Percentiles rank a stretch among this genome's conserved stretches.
These are phyloP conservation scores for Meloidogyne chitwoodi DNA, from an alignment of 1,140 invertebrate genomes.

Conservation along the genomic window DNA sequence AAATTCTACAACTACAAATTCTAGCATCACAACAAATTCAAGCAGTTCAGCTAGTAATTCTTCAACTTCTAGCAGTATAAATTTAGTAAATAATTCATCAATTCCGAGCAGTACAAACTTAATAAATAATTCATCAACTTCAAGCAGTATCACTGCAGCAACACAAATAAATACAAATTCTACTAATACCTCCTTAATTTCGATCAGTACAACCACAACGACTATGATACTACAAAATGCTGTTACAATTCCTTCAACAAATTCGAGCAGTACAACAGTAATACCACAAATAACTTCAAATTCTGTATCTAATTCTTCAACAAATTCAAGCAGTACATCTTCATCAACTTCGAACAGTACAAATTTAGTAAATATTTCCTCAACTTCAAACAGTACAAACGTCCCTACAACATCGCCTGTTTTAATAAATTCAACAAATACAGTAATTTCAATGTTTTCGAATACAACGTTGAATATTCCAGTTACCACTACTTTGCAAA, in stretches of 20 bases:
- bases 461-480: neutral
- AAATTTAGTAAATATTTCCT: neutral
- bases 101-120: neutral
- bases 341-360: neutral
- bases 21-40: neutral
- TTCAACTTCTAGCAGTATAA: no score
- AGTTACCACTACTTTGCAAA: neutral
- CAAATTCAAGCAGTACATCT: slow-evolving; percentile 3
- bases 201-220: neutral
- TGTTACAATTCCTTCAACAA: neutral
- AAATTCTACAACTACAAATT: neutral
- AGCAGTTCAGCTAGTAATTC: neutral
- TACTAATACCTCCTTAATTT: no score
- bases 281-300: no score
- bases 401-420: neutral
- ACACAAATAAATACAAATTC: no score
- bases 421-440: neutral
- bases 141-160: no score
- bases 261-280: neutral
- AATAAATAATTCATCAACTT: neutral
- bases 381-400: neutral
- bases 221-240: no score
- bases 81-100: no score
- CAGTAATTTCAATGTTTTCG: neutral
- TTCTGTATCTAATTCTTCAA: neutral